These are phyloP conservation scores for Cephus sareptanus DNA, from an alignment of 2,888 invertebrate genomes.

Conservation along the genomic window DNA sequence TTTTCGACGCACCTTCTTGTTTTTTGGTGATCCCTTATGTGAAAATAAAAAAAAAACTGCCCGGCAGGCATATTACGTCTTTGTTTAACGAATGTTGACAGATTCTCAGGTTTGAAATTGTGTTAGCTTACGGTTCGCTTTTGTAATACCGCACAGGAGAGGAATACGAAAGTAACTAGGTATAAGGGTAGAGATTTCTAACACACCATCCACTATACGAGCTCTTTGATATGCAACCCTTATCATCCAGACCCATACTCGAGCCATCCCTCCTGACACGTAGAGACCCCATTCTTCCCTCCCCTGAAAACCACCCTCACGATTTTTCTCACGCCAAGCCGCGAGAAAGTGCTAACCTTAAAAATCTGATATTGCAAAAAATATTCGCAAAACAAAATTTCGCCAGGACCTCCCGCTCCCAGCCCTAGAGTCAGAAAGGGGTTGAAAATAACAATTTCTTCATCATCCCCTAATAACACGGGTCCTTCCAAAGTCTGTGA, in stretches of 20 bases:
- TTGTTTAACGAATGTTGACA: conserved; percentile 19
- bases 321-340: not conserved
- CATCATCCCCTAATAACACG: not conserved
- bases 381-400: not conserved
- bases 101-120: conserved; percentile 10
- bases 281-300: not conserved
- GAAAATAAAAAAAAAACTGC: not conserved
- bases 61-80: not conserved
- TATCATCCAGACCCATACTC: not conserved
- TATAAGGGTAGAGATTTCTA: not conserved
- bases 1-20: not conserved
- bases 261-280: not conserved
- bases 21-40: not conserved
- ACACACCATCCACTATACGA: not conserved
- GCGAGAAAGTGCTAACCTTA: not conserved
- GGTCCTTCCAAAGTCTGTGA: no score
- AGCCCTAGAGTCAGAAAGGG: not conserved
- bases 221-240: conserved; percentile 19
- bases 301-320: not conserved
- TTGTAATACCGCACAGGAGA: conserved; percentile 15
- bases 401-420: no score
- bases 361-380: not conserved
- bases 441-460: not conserved
- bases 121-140: conserved; percentile 12
- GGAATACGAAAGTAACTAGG: conserved; percentile 15